Conservation (phyloP, 2,113 vertebrate genomes). For the Prionailurus viverrinus region DNA sequence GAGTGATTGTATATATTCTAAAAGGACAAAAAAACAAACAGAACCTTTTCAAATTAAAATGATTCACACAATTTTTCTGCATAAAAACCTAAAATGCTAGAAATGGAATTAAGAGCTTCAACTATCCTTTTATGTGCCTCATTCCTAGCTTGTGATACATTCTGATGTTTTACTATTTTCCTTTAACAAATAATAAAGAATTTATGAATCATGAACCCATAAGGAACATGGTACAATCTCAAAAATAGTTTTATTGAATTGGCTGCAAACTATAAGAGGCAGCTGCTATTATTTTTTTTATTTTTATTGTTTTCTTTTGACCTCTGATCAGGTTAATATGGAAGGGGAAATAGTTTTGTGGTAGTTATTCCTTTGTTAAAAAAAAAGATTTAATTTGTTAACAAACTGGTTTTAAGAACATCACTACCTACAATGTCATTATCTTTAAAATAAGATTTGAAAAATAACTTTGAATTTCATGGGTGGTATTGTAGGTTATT, state of each 20-base stretch:
- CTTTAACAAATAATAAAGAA: background rate
- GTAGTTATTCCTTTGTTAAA: background rate
- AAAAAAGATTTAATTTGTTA: background rate
- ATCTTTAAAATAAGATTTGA: background rate
- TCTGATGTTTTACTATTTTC: background rate
- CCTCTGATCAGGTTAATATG: background rate
- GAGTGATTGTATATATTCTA: background rate
- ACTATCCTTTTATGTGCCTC: background rate
- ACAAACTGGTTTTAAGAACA: background rate
- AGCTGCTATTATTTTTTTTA: background rate
- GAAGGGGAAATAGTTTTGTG: background rate
- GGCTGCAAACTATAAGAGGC: background rate
- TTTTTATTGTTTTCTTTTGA: background rate
- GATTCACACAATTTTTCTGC: background rate
- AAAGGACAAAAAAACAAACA: background rate
- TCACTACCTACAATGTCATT: background rate
- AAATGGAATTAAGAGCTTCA: background rate
- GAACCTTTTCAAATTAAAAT: background rate
- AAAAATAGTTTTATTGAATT: background rate
- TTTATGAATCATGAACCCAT: background rate
- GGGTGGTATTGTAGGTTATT: background rate
- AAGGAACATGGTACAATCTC: background rate
- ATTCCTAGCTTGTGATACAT: background rate
- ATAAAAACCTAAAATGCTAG: background rate
- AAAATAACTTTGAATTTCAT: background rate